phyloP scores from a whole-genome alignment of 2,888 invertebrate genomes.

The Agonopterix heracliana region DNA sequence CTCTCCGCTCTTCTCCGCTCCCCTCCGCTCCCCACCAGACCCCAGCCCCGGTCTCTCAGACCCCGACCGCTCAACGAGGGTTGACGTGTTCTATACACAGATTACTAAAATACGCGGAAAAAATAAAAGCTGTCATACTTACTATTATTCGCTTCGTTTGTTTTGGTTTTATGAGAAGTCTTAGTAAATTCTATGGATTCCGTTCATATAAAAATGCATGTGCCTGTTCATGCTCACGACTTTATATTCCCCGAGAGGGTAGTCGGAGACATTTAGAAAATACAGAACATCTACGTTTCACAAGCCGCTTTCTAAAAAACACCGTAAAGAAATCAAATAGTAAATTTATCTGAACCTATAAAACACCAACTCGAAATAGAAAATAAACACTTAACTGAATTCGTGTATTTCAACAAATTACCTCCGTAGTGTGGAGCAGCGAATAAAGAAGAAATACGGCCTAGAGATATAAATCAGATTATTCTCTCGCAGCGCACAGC shows the following conservation, averaged over 20 bases:
- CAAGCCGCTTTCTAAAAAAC: constrained; percentile 11
- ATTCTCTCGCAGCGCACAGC: constrained; percentile 40
- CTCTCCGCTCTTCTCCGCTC: constrained; percentile 4
- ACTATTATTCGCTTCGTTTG: neutral
- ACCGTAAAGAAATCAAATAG: neutral
- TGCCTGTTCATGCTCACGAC: too few species aligned
- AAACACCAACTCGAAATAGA: constrained; percentile 19
- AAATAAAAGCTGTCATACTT: neutral
- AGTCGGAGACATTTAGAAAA: too few species aligned
- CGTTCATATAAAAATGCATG: too few species aligned
- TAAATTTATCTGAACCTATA: constrained; percentile 3
- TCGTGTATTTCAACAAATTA: constrained; percentile 48
- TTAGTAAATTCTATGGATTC: neutral
- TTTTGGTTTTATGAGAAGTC: neutral
- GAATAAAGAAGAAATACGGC: constrained; percentile 47
- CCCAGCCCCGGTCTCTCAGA: too few species aligned
- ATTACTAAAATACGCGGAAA: constrained; percentile 8
- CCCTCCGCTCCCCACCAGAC: neutral
- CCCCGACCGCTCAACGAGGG: constrained; percentile 15
- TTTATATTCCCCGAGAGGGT: too few species aligned
- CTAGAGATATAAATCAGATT: constrained; percentile 60
- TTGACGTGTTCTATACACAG: constrained; percentile 14
- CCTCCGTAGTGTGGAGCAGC: constrained; percentile 34
- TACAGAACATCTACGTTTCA: constrained; percentile 4
- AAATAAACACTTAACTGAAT: constrained; percentile 36